phyloP scores from a whole-genome alignment of 2,888 invertebrate genomes.

The Pseudolycoriella hygida region DNA sequence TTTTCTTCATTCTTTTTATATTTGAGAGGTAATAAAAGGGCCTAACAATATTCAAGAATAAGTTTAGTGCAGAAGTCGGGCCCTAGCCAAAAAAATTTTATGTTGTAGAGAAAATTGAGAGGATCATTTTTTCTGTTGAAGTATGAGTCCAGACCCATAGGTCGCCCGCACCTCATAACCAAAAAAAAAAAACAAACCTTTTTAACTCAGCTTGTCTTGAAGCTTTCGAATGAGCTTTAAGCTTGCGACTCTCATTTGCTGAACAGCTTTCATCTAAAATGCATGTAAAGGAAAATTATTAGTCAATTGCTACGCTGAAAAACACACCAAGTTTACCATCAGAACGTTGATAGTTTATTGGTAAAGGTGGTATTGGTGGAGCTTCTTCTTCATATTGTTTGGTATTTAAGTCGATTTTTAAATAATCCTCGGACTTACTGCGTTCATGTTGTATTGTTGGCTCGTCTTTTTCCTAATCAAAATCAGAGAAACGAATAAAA shows the following conservation, averaged over 20 bases:
- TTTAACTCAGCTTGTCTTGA: constrained; percentile 51
- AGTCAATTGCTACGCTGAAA: not conserved
- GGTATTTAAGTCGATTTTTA: constrained; percentile 12
- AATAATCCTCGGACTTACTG: constrained; percentile 18
- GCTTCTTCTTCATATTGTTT: constrained; percentile 31
- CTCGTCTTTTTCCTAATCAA: constrained; percentile 8
- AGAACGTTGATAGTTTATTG: constrained; percentile 37
- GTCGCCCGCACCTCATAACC: no score
- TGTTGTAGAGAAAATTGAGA: no score
- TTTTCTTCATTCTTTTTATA: no score
- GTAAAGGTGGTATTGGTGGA: constrained; percentile 49
- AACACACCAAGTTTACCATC: constrained; percentile 29
- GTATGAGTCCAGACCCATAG: no score
- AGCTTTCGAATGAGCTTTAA: constrained; percentile 33
- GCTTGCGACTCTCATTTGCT: constrained; percentile 30
- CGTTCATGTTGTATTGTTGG: constrained; percentile 16
- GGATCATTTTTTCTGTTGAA: no score
- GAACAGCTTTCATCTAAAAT: constrained; percentile 33
- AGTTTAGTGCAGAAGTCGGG: no score
- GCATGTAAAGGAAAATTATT: constrained; percentile 2
- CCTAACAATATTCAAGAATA: no score
- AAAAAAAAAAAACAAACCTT: constrained; percentile 27
- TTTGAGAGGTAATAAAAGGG: no score
- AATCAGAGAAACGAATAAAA: not conserved
- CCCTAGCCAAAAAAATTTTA: no score